These are phyloP conservation scores for Eupristina koningsbergeri DNA, from an alignment of 1,140 invertebrate genomes.

Conservation along the genomic window DNA sequence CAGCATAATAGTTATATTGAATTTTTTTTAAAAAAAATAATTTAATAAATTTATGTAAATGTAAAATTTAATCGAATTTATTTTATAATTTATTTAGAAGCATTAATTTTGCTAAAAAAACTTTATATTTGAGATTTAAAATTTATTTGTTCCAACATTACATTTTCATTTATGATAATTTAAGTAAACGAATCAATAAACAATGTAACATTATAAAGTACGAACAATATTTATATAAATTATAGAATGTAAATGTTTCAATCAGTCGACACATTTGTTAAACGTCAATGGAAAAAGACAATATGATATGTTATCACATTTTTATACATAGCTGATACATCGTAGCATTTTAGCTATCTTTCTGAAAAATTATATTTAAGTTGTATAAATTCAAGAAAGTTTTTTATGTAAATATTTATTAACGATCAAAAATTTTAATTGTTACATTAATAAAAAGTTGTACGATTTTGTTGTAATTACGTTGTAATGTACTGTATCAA, in stretches of 20 bases:
- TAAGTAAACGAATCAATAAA: background rate
- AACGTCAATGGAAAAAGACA: constrained; percentile 12
- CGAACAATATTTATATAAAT: background rate
- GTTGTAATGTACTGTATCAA: too few species aligned
- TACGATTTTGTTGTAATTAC: too few species aligned
- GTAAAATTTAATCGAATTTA: background rate
- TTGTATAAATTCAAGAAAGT: background rate
- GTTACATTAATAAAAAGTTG: background rate
- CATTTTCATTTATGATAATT: background rate
- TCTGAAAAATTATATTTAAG: background rate
- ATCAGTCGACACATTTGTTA: background rate
- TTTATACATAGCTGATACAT: background rate
- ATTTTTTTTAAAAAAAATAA: background rate
- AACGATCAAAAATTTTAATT: background rate
- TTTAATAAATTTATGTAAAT: background rate
- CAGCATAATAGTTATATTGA: too few species aligned
- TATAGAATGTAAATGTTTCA: background rate
- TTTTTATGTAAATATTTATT: background rate
- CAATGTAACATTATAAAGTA: background rate
- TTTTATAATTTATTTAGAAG: background rate
- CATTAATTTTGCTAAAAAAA: too few species aligned
- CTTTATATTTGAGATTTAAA: background rate
- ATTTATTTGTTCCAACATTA: background rate
- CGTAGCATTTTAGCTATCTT: background rate
- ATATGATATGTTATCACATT: constrained; percentile 1